phyloP scores from a whole-genome alignment of 2,113 vertebrate species.

The Cyanoderma ruficeps region DNA sequence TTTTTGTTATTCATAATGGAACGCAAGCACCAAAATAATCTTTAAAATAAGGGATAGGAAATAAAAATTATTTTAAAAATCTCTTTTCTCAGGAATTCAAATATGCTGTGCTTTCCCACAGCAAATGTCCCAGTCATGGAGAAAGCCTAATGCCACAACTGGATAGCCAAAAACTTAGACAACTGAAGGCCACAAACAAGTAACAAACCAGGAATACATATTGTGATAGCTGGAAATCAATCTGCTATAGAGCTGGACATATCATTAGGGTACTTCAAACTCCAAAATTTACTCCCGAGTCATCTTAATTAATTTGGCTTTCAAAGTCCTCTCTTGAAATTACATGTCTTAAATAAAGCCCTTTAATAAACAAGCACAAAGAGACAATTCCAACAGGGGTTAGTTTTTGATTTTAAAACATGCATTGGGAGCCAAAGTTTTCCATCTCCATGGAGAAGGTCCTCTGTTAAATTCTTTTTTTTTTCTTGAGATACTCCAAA shows the following conservation, averaged over 20 bases:
- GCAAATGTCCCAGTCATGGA: not conserved
- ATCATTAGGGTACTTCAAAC: not conserved
- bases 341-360: not conserved
- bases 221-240: not conserved
- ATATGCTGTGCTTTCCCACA: not conserved
- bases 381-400: not conserved
- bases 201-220: not conserved
- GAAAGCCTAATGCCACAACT: not conserved
- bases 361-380: not conserved
- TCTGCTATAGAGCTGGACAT: not conserved
- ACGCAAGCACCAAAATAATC: not conserved
- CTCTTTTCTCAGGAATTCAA: not conserved
- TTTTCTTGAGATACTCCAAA: not conserved
- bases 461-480: not conserved
- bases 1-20: not conserved
- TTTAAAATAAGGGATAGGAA: not conserved
- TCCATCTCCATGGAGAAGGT: not conserved
- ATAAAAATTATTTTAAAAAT: not conserved
- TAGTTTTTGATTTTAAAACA: not conserved
- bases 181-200: not conserved
- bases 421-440: accelerated
- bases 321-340: not conserved
- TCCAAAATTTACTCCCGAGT: not conserved
- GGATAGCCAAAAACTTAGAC: not conserved
- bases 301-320: not conserved